Base-by-base conservation (phyloP, 2,113 vertebrate species). In the Brienomyrus longianalis region DNA sequence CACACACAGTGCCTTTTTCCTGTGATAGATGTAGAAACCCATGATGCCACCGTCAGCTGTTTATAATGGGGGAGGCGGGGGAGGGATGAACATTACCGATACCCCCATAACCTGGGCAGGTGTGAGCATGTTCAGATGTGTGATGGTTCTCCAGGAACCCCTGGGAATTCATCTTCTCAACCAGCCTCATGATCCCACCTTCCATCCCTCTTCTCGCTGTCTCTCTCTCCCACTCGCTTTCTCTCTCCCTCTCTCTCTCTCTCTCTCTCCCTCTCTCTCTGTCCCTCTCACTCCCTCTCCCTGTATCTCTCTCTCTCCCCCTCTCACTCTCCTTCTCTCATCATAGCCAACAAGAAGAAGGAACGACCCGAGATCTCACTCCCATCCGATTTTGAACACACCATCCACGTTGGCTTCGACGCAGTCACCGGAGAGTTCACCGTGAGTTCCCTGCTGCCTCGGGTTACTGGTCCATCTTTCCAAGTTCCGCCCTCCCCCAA, bases 311-410 rank as follows among this genome's bases (percentile, higher is more conserved):
- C 66, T 13, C 27, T 10, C 66, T 5, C 27, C 1, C 51, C 5
- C 80, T 15, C 66, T 74, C 66, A 35, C 66, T 35, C n/a, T 5
- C 11, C 3, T 10, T 39, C 31, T 77, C 31, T 39, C 70, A 17
- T 19, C 35, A 31, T 66, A 98, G 98, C 97, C 88, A 98, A 97
- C 91, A 99, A 98, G 94, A 99, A 97, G 95, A 98, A 98, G 93
- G 98, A 98, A 91, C 96, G 97, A 11, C 98, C 98, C 0, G 98
- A 99, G 93, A 99, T 99, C 92, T 99, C 98, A 86, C 96, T 98
- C n/a, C 98, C 98, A 1, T 99, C 98, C 5, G 98, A 99, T 92
- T 99, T 99, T 51, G 98, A 99, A 45, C 98, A 99, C 95, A 98
- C 98, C 0, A 98, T 99, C 95, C 98, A 99, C 0, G 98, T 99